Evolutionary conservation across 2,113 vertebrate genomes (phyloP).

Genomic region (Mastomys coucha): DNA sequence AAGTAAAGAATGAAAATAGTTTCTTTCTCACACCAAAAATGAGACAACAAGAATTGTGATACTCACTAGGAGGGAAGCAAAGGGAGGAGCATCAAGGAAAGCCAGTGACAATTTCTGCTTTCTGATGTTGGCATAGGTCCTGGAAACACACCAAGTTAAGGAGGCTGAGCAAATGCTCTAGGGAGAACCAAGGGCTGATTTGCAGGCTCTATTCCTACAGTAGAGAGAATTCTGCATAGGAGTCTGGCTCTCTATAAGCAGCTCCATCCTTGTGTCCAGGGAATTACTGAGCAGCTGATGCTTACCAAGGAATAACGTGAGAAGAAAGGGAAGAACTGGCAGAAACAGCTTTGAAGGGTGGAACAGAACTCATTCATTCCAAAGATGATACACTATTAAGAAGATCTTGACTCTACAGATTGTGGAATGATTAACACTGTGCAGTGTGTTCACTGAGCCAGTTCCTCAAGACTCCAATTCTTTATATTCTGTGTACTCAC

Average conservation of each 20-base stretch:
- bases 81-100: neutral
- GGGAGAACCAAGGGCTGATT: neutral
- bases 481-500: neutral
- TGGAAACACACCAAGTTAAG: neutral
- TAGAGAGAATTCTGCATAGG: neutral
- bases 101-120: too few relatives aligned
- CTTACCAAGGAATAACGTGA: neutral
- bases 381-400: neutral
- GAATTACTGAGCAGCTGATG: neutral
- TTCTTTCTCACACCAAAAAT: neutral
- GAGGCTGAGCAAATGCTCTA: neutral
- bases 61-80: neutral
- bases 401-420: neutral
- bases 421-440: neutral
- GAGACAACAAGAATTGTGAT: neutral
- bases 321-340: neutral
- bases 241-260: neutral
- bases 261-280: neutral
- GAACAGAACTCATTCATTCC: too few relatives aligned
- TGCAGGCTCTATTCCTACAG: neutral
- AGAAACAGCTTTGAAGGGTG: neutral
- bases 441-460: neutral
- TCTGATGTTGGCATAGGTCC: neutral
- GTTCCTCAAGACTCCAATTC: neutral
- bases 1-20: neutral